Evolutionary conservation across 2,113 vertebrate species (phyloP), one percentile per base, ranked within the genome.

Genomic region (Boulengeromyrus knoepffleri): DNA sequence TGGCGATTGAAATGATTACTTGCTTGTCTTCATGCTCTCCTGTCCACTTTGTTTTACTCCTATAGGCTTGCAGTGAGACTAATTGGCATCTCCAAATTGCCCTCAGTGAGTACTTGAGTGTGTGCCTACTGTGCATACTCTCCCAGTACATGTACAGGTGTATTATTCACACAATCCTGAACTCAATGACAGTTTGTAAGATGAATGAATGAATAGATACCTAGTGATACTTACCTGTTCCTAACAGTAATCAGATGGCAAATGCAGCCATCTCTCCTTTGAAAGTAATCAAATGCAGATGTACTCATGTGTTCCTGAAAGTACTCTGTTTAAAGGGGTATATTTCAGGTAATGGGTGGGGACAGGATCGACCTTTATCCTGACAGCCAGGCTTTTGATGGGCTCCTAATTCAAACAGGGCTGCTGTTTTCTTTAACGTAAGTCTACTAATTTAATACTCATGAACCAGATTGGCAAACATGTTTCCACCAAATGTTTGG

Each of bases 401-500:
- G 47, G 24, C 42, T 87, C 42, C 8, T 86, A 66, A 87, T n/a
- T 49, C 45, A 87, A 89, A 46, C 66, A 77, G 87, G 3, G 50
- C 56, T 89, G 39, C 45, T 36, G 42, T 39, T 89, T 85, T 50
- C 36, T 77, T 13, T 84, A 21, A n/a, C 13, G 31, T 47, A 19
- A 42, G 27, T 85, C 42, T 42, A 1, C 27, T 39, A 74, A 27
- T 39, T 17, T 46, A 89, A 1, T 77, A 15, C 24, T 80, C 47
- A 19, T 87, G 36, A 83, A 1, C 13, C 46, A 74, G 47, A 42
- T 24, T 52, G 53, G 46, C 74, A 89, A 77, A 91, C 70, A 93
- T 12, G 50, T 89, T 93, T 91, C 85, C 50, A 66, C 88, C 88
- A 90, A 92, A 90, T 90, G 91, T 89, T 91, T 46, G 17, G 66